Conservation (phyloP, 1,140 invertebrate genomes). For the Oryzaephilus surinamensis region DNA sequence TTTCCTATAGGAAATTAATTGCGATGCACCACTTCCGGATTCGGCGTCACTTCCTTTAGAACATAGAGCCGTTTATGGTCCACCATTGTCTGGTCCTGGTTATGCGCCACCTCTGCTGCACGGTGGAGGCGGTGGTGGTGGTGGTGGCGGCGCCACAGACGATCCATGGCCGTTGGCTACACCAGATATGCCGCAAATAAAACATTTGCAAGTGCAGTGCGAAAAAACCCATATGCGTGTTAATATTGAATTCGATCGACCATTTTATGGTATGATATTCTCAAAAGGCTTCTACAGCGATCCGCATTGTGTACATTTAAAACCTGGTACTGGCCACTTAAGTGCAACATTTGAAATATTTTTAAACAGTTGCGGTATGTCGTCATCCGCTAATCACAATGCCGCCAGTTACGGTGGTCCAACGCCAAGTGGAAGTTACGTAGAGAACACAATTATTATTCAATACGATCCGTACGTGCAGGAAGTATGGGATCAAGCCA, state of each 20-base stretch:
- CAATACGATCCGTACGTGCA: constrained; percentile 93
- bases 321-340: constrained; percentile 77
- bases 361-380: constrained; percentile 84
- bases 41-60: constrained; percentile 68
- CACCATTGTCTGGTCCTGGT: constrained; percentile 50
- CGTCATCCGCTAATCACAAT: constrained; percentile 75
- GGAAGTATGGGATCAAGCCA: constrained; percentile 77
- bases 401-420: constrained; percentile 63
- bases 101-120: constrained; percentile 39
- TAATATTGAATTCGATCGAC: constrained; percentile 87
- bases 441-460: constrained; percentile 91
- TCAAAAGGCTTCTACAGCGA: constrained; percentile 88
- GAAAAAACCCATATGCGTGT: constrained; percentile 93
- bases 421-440: constrained; percentile 80
- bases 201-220: constrained; percentile 86
- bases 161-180: constrained; percentile 76
- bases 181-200: constrained; percentile 82
- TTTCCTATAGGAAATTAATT: constrained; percentile 52
- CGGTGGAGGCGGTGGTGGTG: constrained; percentile 28
- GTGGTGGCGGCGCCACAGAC: constrained; percentile 39
- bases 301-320: constrained; percentile 80
- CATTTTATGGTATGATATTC: constrained; percentile 94
- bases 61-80: constrained; percentile 63
- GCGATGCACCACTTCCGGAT: constrained; percentile 62
- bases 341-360: constrained; percentile 88